Evolutionary conservation across 2,113 vertebrate genomes (phyloP).

Genomic region (Chaetodon auriga): DNA sequence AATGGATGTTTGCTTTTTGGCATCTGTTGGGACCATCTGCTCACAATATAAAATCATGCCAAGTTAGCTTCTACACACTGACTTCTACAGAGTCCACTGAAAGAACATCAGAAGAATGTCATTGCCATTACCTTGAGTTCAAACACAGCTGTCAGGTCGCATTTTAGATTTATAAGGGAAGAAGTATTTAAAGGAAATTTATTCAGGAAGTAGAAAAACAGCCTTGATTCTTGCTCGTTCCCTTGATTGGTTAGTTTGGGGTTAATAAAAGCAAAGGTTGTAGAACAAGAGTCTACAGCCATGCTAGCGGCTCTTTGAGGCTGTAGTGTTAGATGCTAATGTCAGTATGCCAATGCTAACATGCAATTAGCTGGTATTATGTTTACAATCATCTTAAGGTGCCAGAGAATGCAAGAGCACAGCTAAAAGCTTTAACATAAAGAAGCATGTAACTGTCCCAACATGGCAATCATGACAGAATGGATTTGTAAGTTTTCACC

Average conservation of each 20-base stretch:
- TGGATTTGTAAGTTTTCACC: background rate
- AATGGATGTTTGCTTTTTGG: slow-evolving; percentile 48
- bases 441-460: background rate
- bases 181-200: background rate
- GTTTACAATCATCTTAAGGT: background rate
- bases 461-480: background rate
- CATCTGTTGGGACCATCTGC: slow-evolving; percentile 65
- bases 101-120: slow-evolving; percentile 31
- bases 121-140: background rate
- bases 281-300: background rate
- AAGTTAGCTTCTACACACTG: slow-evolving; percentile 32
- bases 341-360: background rate
- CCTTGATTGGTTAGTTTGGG: background rate
- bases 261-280: background rate
- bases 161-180: background rate
- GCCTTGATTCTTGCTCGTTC: background rate
- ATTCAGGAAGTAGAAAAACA: background rate
- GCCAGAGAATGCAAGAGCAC: background rate
- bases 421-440: too few relatives aligned
- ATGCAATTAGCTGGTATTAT: background rate
- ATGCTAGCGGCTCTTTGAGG: background rate
- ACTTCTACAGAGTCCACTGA: slow-evolving; percentile 15
- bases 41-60: slow-evolving; percentile 28
- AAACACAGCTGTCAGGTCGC: background rate
- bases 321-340: background rate